A percentile compares a stretch with the other conserved stretches of the same genome.
Conservation (phyloP, 2,113 vertebrate species). For the Pipa parva region DNA sequence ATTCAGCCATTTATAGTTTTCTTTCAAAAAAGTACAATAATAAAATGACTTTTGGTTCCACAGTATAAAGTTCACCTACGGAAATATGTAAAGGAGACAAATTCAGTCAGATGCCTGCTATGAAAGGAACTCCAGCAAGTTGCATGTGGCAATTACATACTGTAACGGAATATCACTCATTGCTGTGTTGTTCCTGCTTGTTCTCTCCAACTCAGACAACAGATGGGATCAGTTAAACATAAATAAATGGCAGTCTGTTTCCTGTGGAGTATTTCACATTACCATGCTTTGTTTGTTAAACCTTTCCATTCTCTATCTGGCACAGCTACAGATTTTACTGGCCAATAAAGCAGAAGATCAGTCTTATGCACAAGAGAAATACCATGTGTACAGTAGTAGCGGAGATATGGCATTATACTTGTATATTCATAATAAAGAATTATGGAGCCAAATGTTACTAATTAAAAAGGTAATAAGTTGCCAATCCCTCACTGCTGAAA, state of each 20-base stretch:
- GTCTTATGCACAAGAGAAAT: background rate
- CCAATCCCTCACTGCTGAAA: no score
- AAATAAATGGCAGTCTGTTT: constrained; percentile 20
- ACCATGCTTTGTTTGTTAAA: constrained; percentile 14
- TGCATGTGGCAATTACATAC: background rate
- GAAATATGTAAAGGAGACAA: background rate
- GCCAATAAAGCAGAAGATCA: background rate
- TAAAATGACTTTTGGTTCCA: no score
- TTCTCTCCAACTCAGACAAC: constrained; percentile 47
- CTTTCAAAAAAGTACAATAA: no score
- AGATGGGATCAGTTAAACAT: constrained; percentile 56
- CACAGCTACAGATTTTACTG: background rate
- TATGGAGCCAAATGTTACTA: no score
- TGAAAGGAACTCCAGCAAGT: constrained; percentile 7
- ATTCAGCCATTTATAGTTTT: no score
- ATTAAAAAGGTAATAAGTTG: no score
- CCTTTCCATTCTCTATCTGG: constrained; percentile 2
- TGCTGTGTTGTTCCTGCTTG: constrained; percentile 47
- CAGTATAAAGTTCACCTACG: no score
- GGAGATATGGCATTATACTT: no score
- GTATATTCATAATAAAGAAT: no score
- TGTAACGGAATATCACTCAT: constrained; percentile 45
- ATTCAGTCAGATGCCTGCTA: constrained; percentile 49
- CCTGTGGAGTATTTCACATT: constrained; percentile 13
- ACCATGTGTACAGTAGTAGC: background rate